Percentiles rank a stretch among this genome's conserved stretches.
Evolutionary conservation across 2,888 invertebrate genomes (phyloP).

Genomic region (Thereva nobilitata): DNA sequence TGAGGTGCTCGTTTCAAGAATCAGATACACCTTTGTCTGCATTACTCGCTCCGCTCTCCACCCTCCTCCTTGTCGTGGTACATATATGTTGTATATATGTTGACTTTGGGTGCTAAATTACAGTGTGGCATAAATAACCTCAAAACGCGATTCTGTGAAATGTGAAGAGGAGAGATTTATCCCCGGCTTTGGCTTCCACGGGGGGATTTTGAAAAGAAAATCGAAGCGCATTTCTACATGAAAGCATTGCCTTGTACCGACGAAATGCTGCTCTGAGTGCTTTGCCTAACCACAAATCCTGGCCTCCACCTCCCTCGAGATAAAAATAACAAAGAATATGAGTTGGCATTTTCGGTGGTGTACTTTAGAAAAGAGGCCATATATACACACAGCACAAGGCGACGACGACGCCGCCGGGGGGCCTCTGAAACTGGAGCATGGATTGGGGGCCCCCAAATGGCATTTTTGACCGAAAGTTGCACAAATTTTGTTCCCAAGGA

Average conservation of each 20-base stretch:
- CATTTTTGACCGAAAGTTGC: constrained; percentile 23
- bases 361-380: no score
- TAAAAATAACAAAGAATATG: no score
- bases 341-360: no score
- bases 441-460: constrained; percentile 10
- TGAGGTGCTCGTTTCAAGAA: constrained; percentile 5
- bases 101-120: constrained; percentile 9
- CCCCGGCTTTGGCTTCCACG: constrained; percentile 14
- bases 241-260: constrained; percentile 17
- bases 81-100: neutral
- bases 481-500: constrained; percentile 13
- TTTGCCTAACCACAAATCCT: neutral
- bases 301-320: no score
- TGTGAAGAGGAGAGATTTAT: constrained; percentile 10
- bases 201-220: constrained; percentile 16
- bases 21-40: neutral
- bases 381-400: no score
- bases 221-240: constrained; percentile 21
- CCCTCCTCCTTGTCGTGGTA: no score
- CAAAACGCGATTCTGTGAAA: neutral
- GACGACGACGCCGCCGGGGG: neutral
- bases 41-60: neutral
- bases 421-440: constrained; percentile 4
- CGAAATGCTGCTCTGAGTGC: constrained; percentile 15
- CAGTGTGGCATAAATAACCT: neutral